Evolutionary conservation across 2,888 invertebrate species (phyloP).

Genomic region (Pristionchus entomophagus): DNA sequence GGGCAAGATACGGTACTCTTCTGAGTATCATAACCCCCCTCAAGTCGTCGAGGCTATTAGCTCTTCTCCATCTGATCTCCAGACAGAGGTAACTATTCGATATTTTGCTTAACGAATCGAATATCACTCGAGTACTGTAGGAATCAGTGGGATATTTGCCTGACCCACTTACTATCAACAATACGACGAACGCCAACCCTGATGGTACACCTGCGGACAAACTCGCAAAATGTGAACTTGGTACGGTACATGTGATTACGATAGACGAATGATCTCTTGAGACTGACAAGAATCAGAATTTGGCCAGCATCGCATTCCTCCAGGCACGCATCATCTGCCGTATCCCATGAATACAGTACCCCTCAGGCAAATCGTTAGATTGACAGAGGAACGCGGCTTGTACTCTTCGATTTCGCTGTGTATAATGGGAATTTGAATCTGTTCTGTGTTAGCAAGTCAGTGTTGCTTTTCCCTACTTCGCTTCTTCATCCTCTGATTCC

Average conservation of each 20-base stretch:
- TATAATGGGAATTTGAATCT: constrained; percentile 85
- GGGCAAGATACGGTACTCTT: neutral
- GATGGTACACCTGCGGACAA: neutral
- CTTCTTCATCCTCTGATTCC: constrained; percentile 53
- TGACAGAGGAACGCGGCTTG: constrained; percentile 82
- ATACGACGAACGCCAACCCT: constrained; percentile 9
- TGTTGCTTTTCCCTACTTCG: neutral
- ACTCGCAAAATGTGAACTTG: constrained; percentile 7
- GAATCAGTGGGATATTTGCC: constrained; percentile 40
- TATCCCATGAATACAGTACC: too few species aligned
- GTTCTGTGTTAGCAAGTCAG: constrained; percentile 82
- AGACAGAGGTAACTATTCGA: constrained; percentile 45
- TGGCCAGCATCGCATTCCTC: constrained; percentile 43
- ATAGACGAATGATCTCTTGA: neutral
- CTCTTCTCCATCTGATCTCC: constrained; percentile 30
- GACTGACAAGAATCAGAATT: constrained; percentile 54
- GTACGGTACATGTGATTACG: constrained; percentile 7
- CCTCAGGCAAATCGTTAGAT: constrained; percentile 81
- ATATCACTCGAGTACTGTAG: neutral
- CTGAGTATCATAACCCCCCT: constrained; percentile 44
- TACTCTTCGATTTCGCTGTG: constrained; percentile 84
- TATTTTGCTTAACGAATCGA: neutral
- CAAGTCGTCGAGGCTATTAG: neutral
- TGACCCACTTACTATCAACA: neutral
- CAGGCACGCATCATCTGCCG: too few species aligned